Percentiles rank a stretch among this genome's conserved stretches.
Conservation (phyloP, 2,797 vertebrate genomes). For the Sylvilagus floridanus region DNA sequence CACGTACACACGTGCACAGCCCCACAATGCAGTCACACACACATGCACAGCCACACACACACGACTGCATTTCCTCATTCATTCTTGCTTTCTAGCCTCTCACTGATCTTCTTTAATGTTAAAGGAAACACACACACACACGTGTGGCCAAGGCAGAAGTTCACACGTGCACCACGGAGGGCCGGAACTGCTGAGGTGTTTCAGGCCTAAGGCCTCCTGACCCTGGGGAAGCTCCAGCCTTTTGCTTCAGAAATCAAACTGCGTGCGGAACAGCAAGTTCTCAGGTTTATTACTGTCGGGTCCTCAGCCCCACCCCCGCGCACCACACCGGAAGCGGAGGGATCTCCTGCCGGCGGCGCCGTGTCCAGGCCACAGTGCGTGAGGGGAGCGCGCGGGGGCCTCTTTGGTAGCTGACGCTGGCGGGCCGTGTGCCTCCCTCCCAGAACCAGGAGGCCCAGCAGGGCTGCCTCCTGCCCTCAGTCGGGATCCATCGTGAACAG, state of each 20-base stretch:
- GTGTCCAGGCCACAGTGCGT: background rate
- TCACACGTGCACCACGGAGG: background rate
- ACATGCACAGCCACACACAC: too few relatives aligned
- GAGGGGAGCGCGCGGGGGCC: constrained; percentile 52
- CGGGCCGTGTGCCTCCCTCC: constrained; percentile 7
- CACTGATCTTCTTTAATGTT: background rate
- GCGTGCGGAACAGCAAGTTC: constrained; percentile 69
- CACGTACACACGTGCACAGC: too few relatives aligned
- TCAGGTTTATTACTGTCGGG: constrained; percentile 69
- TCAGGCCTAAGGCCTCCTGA: constrained; percentile 76
- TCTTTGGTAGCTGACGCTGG: constrained; percentile 63
- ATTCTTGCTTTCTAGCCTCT: background rate
- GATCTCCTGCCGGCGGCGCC: constrained; percentile 16
- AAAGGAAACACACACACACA: background rate
- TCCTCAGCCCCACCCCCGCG: background rate
- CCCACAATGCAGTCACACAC: too few relatives aligned
- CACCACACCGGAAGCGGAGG: constrained; percentile 51
- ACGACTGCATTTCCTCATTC: background rate
- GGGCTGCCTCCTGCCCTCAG: constrained; percentile 85
- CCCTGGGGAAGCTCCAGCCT: constrained; percentile 79
- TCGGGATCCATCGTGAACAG: constrained; percentile 97
- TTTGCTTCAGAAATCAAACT: constrained; percentile 81
- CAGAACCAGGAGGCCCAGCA: background rate
- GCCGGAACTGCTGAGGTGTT: background rate
- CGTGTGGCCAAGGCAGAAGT: background rate